Base-by-base conservation (phyloP, 1,140 invertebrate genomes). In the Ceratina australensis region DNA sequence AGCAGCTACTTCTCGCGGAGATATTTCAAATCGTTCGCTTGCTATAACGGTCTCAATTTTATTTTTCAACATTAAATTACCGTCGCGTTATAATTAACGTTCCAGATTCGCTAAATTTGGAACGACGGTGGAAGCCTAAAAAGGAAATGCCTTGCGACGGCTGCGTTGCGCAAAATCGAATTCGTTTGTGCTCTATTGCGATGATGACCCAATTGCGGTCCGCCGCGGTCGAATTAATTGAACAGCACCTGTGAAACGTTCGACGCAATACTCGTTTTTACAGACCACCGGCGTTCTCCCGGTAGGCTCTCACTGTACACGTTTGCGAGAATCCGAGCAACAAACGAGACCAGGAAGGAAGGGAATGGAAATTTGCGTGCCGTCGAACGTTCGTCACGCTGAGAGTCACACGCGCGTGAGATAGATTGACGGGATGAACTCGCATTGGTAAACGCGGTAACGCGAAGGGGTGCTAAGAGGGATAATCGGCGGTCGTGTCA, bases 201-300 rank as follows among this genome's bases (percentile, higher is more conserved):
- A 79, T 22, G 65, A 79, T 22, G 72, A 69, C 49, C 78, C 72
- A 74, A 64, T 75, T 79, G 57, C 57, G 49, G 78, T 56, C 5
- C n/a, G 33, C 66, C 52, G 60, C 60, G 66, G 24, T 0, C 33
- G 65, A 77, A 80, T 80, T 77, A 80, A 80, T 77, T 52, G 74
- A 69, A 72, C 79, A 24, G 42, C 59, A 57, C 28, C 65, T 26
- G 72, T 24, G 72, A 49, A 61, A 66, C 69, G 33, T 54, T 72
- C 28, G 22, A 10, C 33, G 5, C 5, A 10, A 8, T 42, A 10
- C 33, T 42, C 33, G n/a, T 42, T 42, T 42, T 42, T 42, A 42
- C 33, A 42, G 33, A 42, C 33, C 33, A 42, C 42, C 59, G 47
- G 16, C 13, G 26, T 13, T 24, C 54, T 26, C 33, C 18, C 24